Evolutionary conservation across 2,888 invertebrate species (phyloP), one percentile per base, ranked within the genome.

Genomic region (Erebia epiphron): DNA sequence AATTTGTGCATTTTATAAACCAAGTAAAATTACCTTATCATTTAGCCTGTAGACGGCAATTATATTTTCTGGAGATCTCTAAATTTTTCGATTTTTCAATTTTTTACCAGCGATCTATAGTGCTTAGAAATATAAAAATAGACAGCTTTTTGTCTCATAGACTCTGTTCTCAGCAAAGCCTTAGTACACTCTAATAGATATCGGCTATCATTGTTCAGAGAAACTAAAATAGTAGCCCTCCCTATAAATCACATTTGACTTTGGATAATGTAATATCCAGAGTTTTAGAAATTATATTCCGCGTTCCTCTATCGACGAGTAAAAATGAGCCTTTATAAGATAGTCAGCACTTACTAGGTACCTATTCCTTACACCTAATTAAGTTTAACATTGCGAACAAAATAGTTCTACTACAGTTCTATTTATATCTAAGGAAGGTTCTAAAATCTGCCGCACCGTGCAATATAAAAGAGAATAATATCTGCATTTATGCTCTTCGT

Each of bases 391-490:
- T 35, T 60, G 41, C 43, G 16, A 16, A 41, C 60, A 60, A 58
- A 58, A 58, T 16, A 16, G n/a, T 35, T 58, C 16, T 60, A 41
- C 60, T 41, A 56, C 43, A 18, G 54, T 43, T 65, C 2, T 65
- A 14, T 35, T 35, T 65, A 65, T 43, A 56, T 56, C 54, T 14
- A 35, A 65, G 52, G 13, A 43, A 18, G 16, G 9, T 52, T 35
- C 52, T 65, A 65, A 65, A 61, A 61, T 18, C 60, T 14, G 56
- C 16, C 18, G 43, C 14, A 65, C 16, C 14, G 35, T 56, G 65
- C 54, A 43, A 56, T 56, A 54, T 65, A 65, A 65, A 65, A 41
- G 18, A 56, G 64, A 43, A 65, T 50, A 49, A 14, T 41, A 54
- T 41, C 65, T 56, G 18, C 56, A 56, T 56, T 41, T 65, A 43